Evolutionary conservation across 2,113 vertebrate species (phyloP).

Genomic region (Tychaedon coryphoeus): DNA sequence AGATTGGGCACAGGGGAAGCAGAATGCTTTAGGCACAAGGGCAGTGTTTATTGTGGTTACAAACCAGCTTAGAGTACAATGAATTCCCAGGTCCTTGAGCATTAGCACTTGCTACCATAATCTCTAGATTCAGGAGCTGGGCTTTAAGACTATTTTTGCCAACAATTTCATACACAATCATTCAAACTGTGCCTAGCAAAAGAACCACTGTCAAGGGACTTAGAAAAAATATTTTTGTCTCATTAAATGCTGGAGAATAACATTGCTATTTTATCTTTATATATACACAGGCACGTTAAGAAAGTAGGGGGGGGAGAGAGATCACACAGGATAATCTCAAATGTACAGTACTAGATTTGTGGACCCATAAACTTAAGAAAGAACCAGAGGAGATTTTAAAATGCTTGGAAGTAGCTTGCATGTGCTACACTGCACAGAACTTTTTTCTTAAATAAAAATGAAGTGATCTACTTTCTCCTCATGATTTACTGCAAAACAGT

Average conservation of each 20-base stretch:
- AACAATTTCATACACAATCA: neutral
- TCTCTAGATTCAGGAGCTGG: neutral
- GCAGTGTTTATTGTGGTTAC: neutral
- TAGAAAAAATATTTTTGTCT: neutral
- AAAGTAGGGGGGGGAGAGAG: neutral
- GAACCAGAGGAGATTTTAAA: neutral
- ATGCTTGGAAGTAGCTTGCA: neutral
- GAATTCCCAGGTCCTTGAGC: neutral
- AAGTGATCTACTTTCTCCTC: neutral
- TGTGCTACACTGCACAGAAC: neutral
- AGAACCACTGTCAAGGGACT: neutral
- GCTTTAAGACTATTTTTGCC: neutral
- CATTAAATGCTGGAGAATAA: neutral
- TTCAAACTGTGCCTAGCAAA: neutral
- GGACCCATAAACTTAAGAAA: neutral
- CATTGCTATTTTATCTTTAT: neutral
- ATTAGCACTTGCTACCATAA: neutral
- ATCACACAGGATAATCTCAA: neutral
- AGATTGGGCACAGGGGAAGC: neutral
- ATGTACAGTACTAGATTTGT: neutral
- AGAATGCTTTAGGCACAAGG: neutral
- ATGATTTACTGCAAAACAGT: slow-evolving; percentile 1
- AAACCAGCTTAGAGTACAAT: neutral
- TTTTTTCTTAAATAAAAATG: neutral
- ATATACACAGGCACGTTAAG: neutral